These are phyloP conservation scores for Cephus spinipes DNA, from an alignment of 2,888 invertebrate species.

Conservation along the genomic window DNA sequence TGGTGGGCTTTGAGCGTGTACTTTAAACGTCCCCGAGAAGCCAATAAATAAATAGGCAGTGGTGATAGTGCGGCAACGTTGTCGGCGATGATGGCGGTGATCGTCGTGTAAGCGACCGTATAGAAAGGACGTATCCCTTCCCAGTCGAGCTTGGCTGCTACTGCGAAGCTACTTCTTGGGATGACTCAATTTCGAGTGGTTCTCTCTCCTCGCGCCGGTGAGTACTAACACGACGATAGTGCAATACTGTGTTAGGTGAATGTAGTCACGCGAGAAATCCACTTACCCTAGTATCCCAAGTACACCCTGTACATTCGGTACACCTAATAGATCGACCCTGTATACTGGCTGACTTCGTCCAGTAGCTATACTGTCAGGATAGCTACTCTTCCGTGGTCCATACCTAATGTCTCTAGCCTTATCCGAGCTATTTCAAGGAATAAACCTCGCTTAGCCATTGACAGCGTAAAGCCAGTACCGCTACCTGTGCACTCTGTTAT, in stretches of 20 bases:
- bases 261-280: conserved; percentile 59
- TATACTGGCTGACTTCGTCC: neutral
- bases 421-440: neutral
- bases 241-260: conserved; percentile 58
- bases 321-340: neutral
- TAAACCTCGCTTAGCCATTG: neutral
- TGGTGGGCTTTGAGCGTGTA: conserved; percentile 1
- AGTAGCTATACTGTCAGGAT: neutral
- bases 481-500: neutral
- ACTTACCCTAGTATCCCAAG: conserved; percentile 39
- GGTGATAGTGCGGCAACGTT: neutral
- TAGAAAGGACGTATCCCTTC: neutral
- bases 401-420: neutral
- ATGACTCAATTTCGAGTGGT: conserved; percentile 55
- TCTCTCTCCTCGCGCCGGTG: conserved; percentile 34
- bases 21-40: conserved; percentile 16
- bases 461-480: neutral
- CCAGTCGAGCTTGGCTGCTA: neutral
- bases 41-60: conserved; percentile 45
- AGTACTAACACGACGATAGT: conserved; percentile 55
- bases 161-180: conserved; percentile 13
- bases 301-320: neutral
- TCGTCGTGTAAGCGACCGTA: neutral
- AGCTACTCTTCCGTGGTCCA: neutral
- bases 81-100: neutral